These are phyloP conservation scores for Oryzias curvinotus DNA, from an alignment of 2,113 vertebrate genomes.

Conservation along the genomic window DNA sequence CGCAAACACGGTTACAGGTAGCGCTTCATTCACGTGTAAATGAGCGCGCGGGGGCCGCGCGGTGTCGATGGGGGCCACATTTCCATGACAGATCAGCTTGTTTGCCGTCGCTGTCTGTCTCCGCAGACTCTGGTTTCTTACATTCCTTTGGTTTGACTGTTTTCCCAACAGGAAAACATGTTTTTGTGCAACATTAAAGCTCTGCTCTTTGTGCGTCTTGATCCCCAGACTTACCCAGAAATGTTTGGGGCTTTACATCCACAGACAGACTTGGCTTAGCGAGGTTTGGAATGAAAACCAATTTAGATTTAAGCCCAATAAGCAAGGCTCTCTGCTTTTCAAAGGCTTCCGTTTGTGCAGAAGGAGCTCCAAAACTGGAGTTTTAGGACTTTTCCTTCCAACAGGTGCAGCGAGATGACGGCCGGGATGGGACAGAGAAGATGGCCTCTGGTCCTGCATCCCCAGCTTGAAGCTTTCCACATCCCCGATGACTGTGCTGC, in stretches of 20 bases:
- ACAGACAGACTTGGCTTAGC: too few relatives aligned
- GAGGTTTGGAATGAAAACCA: too few relatives aligned
- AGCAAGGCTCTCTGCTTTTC: too few relatives aligned
- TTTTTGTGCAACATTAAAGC: not conserved
- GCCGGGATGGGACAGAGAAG: too few relatives aligned
- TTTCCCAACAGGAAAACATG: constrained; percentile 17
- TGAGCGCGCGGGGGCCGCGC: constrained; percentile 6
- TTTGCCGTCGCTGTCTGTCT: constrained; percentile 18
- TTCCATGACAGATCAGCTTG: constrained; percentile 55
- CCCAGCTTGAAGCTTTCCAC: constrained; percentile 46
- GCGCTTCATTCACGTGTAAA: constrained; percentile 72
- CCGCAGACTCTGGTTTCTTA: constrained; percentile 40
- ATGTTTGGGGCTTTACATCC: too few relatives aligned
- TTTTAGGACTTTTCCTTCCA: too few relatives aligned
- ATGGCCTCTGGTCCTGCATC: constrained; percentile 28
- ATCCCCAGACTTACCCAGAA: not conserved
- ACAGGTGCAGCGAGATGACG: too few relatives aligned
- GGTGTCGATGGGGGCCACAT: constrained; percentile 51
- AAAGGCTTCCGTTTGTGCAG: too few relatives aligned
- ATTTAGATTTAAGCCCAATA: too few relatives aligned
- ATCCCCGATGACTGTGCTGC: constrained; percentile 48
- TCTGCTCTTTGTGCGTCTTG: not conserved
- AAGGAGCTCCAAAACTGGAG: too few relatives aligned
- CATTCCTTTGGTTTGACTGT: not conserved
- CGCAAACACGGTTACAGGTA: constrained; percentile 61